A percentile compares a stretch with the other conserved stretches of the same genome.
Conservation (phyloP, 2,113 vertebrate species). For the Eupsittula cactorum region DNA sequence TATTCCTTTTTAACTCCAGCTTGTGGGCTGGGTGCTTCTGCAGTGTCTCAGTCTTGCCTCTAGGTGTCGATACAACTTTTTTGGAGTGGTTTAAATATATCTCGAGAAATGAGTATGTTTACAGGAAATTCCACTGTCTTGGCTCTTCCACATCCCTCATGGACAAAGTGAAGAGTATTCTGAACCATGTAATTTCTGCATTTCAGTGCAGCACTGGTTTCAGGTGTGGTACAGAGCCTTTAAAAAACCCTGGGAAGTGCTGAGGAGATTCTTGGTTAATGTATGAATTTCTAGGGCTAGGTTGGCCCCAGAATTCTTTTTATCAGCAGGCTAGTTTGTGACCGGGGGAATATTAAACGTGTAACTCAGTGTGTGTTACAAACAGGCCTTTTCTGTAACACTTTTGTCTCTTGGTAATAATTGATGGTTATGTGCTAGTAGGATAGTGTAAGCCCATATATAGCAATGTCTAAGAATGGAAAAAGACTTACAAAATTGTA, state of each 20-base stretch:
- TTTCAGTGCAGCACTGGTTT: not conserved
- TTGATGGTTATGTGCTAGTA: not conserved
- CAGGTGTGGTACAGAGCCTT: not conserved
- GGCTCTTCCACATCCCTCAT: not conserved
- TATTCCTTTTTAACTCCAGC: fast-evolving
- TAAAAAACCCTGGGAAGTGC: not conserved
- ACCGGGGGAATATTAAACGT: not conserved
- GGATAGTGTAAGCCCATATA: fast-evolving
- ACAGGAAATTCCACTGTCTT: not conserved
- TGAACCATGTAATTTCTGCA: not conserved
- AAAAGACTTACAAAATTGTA: too few relatives aligned
- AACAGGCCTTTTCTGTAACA: not conserved
- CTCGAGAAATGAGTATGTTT: not conserved
- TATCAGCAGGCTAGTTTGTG: not conserved
- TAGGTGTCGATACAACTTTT: not conserved
- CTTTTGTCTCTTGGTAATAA: fast-evolving
- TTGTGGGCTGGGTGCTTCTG: not conserved
- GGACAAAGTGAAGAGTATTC: not conserved
- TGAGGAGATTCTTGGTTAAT: not conserved
- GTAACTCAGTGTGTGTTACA: not conserved
- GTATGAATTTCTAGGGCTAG: not conserved
- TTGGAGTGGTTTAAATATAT: not conserved
- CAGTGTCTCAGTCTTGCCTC: not conserved
- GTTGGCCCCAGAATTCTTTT: not conserved
- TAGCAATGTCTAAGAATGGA: not conserved